These are phyloP conservation scores for Pogonus chalceus DNA, from an alignment of 1,140 invertebrate genomes.

Conservation along the genomic window DNA sequence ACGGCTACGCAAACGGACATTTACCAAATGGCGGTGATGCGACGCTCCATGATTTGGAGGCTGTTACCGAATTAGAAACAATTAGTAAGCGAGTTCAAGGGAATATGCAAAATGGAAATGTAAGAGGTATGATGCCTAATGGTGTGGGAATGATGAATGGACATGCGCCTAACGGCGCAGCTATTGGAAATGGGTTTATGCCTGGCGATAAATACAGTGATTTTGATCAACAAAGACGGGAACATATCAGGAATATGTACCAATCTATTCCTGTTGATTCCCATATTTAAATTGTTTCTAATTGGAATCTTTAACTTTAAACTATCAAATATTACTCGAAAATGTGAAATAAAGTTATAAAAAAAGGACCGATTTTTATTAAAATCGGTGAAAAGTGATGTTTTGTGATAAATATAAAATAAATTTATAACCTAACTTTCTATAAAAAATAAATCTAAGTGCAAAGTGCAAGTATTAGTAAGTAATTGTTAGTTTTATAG, in stretches of 20 bases:
- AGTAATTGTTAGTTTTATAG: too few relatives aligned
- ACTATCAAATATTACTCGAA: too few relatives aligned
- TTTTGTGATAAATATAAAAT: too few relatives aligned
- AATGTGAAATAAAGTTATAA: too few relatives aligned
- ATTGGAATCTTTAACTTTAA: neutral
- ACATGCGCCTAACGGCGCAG: slow-evolving; percentile 9
- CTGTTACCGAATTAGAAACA: slow-evolving; percentile 23
- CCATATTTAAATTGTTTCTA: neutral
- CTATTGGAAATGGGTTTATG: slow-evolving; percentile 9
- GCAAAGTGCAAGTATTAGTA: too few relatives aligned
- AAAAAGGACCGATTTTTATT: too few relatives aligned
- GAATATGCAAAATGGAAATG: neutral
- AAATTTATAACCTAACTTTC: too few relatives aligned
- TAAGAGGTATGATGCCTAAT: neutral
- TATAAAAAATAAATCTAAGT: too few relatives aligned
- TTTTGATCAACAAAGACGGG: slow-evolving; percentile 16
- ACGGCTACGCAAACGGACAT: slow-evolving; percentile 1
- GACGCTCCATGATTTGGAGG: slow-evolving; percentile 25
- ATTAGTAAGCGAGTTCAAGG: slow-evolving; percentile 24
- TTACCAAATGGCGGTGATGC: slow-evolving; percentile 13
- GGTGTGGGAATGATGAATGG: slow-evolving; percentile 17
- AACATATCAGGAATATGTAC: slow-evolving; percentile 22
- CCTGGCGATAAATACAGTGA: slow-evolving; percentile 14
- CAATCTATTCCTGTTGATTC: slow-evolving; percentile 8
- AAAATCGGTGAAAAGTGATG: too few relatives aligned